Conservation (phyloP, 2,888 invertebrate genomes). For the Pinctada fucata region DNA sequence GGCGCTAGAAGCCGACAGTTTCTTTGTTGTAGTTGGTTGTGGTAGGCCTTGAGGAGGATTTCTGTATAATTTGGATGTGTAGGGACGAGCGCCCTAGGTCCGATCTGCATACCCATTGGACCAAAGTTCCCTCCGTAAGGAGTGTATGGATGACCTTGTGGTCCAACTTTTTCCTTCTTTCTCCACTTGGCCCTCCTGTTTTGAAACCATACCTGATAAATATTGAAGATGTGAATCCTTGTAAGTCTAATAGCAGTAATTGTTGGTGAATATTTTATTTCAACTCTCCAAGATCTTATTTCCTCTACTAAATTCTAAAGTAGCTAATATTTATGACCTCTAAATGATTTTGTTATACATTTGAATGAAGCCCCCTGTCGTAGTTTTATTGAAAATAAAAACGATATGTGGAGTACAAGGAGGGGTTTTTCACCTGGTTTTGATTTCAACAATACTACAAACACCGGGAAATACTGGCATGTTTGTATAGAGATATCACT, state of each 20-base stretch:
- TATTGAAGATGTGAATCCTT: conserved; percentile 15
- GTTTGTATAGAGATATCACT: not conserved
- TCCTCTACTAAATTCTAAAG: not conserved
- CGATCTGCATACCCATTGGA: conserved; percentile 42
- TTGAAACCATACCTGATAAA: conserved; percentile 99
- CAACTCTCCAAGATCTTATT: not conserved
- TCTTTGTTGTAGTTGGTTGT: conserved; percentile 60
- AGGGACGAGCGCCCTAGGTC: conserved; percentile 39
- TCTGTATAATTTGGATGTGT: conserved; percentile 63
- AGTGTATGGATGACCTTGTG: conserved; percentile 67
- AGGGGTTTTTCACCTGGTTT: no score
- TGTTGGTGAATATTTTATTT: not conserved
- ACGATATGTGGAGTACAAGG: no score
- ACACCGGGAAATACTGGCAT: not conserved
- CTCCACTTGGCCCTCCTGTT: conserved; percentile 99
- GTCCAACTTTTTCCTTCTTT: conserved; percentile 91
- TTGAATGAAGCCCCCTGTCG: no score
- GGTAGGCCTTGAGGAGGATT: conserved; percentile 70
- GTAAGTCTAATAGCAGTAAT: not conserved
- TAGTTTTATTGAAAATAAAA: no score
- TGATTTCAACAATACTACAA: no score
- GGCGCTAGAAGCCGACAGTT: conserved; percentile 26
- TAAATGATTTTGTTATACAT: no score
- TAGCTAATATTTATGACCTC: no score
- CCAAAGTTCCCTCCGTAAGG: conserved; percentile 18